Base-by-base conservation (phyloP, 2,888 invertebrate species). In the Drosophila lacicola region DNA sequence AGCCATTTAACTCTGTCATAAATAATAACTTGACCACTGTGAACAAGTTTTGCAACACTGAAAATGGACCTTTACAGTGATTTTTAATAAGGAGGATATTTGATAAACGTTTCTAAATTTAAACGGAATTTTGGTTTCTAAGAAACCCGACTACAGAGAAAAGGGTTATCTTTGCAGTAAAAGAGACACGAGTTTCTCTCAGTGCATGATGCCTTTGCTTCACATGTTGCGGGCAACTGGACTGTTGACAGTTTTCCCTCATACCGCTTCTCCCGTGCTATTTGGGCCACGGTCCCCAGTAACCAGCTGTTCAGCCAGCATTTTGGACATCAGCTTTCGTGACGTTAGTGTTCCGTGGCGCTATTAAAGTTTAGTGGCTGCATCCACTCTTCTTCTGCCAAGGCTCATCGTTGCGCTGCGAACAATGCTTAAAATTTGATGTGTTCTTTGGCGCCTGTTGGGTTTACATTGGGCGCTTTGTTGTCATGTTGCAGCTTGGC, bases 291-390 rank as follows among this genome's bases (percentile, higher is more conserved):
- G 37, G 41, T 45, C 29, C 34, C 19, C 9, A 57, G 29, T 4
- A 45, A 50, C 47, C 51, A 25, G 68, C 51, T 67, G 54, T 14
- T 39, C 3, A 51, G 51, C 45, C 36, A 29, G 49, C 47, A 65
- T 73, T 80, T 68, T 70, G 64, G 46, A 53, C 76, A 66, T 72
- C 71, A 66, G 57, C 64, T 68, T 62, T 41, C 19, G 42, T 45
- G 66, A 46, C 47, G 58, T 39, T 67, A 58, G 55, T 73, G 58
- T 46, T 64, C 45, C 63, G 53, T 42, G 53, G 51, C 66, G 72
- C 88, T 73, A 83, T 83, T 84, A 82, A 82, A 88, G 73, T 74
- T 74, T 87, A 67, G 82, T 72, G 72, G 74, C 63, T 63, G 45
- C 50, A 67, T 29, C 57, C 54, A 64, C 66, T 34, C 44, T 54